Base-by-base conservation (phyloP, 2,888 invertebrate species). In the Drepana falcataria region DNA sequence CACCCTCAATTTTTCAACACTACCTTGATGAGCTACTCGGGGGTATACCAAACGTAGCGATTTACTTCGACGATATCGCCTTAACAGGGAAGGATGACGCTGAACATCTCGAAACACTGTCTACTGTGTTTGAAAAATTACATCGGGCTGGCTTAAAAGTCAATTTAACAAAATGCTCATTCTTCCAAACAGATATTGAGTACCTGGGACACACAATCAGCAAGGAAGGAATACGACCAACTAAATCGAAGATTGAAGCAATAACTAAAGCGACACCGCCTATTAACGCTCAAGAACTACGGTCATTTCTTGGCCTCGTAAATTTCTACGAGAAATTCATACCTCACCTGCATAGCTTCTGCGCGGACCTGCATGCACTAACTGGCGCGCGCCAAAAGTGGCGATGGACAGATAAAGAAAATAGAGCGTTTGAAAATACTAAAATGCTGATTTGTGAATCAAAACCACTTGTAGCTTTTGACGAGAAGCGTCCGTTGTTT, bases 1-100 rank as follows among this genome's bases (percentile, higher is more conserved):
- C 55, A 48, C 58, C 52, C 2, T 59, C 57, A 33, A 59, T 61
- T n/a, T 61, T 61, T 44, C 57, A 61, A 41, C 55, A 55, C 40
- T 55, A 54, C 6, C 48, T 60, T 2, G 57, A 59, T 44, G 33
- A 57, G 51, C 47, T 57, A 35, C 37, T 55, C 2, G 47, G 3
- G 21, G 51, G 40, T n/a, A 55, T 57, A 35, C 54, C 59, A 5
- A 57, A 59, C 34, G 49, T 48, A 6, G 58, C 55, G 1, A 34
- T 49, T 6, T 58, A 55, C 37, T 58, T 60, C 37, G 58, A 60
- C 40, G 60, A 56, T 33, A 59, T 61, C 35, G 55, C 53, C 4
- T 34, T 58, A n/a, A 52, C 55, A 35, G 56, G 55, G 4, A 49
- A 35, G 7, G 48, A 54, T 35, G 3, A 34, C 5, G 35, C 37